Percentiles rank a stretch among this genome's conserved stretches.
phyloP scores from a whole-genome alignment of 2,113 vertebrate species.

The Embiotoca jacksoni region DNA sequence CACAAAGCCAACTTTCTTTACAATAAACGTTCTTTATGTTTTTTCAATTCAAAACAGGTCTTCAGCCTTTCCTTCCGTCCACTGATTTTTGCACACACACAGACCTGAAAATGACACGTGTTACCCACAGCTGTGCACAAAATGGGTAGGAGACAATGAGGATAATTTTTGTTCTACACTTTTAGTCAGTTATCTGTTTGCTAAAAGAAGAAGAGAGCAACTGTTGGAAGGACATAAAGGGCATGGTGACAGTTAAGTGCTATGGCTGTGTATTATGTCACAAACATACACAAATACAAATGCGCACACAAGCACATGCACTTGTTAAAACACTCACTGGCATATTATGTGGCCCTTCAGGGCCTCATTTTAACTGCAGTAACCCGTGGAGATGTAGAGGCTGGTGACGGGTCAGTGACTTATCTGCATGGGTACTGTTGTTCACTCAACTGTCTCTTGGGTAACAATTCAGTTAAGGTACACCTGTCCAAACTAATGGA shows the following conservation, averaged over 20 bases:
- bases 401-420: slow-evolving; percentile 7
- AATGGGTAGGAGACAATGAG: neutral
- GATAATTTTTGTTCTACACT: neutral
- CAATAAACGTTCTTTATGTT: slow-evolving; percentile 28
- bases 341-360: slow-evolving; percentile 3
- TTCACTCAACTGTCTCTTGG: slow-evolving; percentile 5
- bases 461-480: slow-evolving; percentile 2
- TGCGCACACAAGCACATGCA: neutral
- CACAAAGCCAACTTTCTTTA: slow-evolving; percentile 32
- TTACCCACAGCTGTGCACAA: neutral
- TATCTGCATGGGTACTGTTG: slow-evolving; percentile 21
- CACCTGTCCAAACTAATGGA: neutral
- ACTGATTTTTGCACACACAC: neutral
- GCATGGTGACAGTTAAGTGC: too few relatives aligned
- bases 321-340: slow-evolving; percentile 10
- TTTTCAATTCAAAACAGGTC: slow-evolving; percentile 20
- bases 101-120: neutral
- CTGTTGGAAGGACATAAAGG: neutral
- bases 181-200: neutral
- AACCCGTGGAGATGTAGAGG: slow-evolving; percentile 33
- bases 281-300: neutral
- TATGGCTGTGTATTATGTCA: neutral
- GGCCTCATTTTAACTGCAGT: slow-evolving; percentile 52
- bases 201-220: neutral
- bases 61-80: neutral